Evolutionary conservation across 2,797 vertebrate genomes (phyloP).

Genomic region (Acipenser ruthenus): DNA sequence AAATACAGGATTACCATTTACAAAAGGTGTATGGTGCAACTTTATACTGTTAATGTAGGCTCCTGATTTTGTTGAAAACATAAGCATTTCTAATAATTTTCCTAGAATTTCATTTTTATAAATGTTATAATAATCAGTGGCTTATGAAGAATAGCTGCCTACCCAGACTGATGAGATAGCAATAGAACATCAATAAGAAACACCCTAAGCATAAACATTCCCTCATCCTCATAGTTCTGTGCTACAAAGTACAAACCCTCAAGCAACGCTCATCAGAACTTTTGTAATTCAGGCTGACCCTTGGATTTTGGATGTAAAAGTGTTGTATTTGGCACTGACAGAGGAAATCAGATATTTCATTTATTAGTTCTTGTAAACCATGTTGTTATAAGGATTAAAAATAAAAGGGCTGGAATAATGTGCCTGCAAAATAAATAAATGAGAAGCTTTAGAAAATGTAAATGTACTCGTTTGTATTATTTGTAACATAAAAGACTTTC

Average conservation of each 20-base stretch:
- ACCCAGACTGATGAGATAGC: slow-evolving; percentile 31
- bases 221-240: slow-evolving; percentile 15
- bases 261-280: slow-evolving; percentile 16
- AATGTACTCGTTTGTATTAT: slow-evolving; percentile 35
- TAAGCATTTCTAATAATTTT: too few relatives aligned
- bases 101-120: slow-evolving; percentile 33
- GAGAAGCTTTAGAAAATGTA: slow-evolving; percentile 34
- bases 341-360: slow-evolving; percentile 56
- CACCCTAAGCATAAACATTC: slow-evolving; percentile 52
- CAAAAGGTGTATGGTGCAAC: too few relatives aligned
- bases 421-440: slow-evolving; percentile 47
- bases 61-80: too few relatives aligned
- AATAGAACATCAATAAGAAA: slow-evolving; percentile 52
- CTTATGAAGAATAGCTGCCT: slow-evolving; percentile 46
- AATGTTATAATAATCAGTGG: slow-evolving; percentile 30
- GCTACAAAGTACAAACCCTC: slow-evolving; percentile 19
- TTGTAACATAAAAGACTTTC: slow-evolving; percentile 41
- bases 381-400: slow-evolving; percentile 58
- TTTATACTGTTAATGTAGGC: too few relatives aligned
- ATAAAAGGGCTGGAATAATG: slow-evolving; percentile 53
- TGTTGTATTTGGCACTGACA: slow-evolving; percentile 56
- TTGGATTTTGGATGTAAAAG: slow-evolving; percentile 41
- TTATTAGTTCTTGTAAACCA: slow-evolving; percentile 52
- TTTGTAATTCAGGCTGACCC: slow-evolving; percentile 34
- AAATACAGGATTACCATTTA: too few relatives aligned